Evolutionary conservation across 2,797 vertebrate genomes (phyloP).

Genomic region (Rallus crepitans): DNA sequence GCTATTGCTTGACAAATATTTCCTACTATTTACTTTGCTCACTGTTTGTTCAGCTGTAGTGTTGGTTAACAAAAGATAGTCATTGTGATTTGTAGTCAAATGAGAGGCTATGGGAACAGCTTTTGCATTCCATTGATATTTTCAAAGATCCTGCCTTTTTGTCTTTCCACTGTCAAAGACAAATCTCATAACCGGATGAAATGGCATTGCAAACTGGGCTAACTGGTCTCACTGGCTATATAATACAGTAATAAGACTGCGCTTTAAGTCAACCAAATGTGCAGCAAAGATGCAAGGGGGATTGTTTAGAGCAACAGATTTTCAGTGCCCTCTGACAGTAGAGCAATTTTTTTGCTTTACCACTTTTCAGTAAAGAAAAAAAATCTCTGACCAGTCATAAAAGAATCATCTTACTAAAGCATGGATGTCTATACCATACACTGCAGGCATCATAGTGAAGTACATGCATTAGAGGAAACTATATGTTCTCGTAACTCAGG

Average conservation of each 20-base stretch:
- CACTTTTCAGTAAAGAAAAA: background rate
- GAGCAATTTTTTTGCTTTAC: background rate
- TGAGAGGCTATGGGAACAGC: background rate
- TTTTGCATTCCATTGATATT: background rate
- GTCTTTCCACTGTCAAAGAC: background rate
- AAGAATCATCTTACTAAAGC: background rate
- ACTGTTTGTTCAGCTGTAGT: background rate
- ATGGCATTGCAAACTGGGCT: background rate
- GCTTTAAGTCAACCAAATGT: background rate
- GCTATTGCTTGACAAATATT: background rate
- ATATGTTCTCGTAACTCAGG: background rate
- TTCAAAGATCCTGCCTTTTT: background rate
- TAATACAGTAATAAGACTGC: background rate
- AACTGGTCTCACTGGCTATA: background rate
- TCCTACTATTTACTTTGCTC: background rate
- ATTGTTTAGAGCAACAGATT: background rate
- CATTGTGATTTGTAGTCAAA: background rate
- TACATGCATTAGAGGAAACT: background rate
- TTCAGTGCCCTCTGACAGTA: background rate
- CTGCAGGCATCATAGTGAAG: background rate
- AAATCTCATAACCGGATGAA: background rate
- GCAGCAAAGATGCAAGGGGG: background rate
- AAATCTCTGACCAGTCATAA: background rate
- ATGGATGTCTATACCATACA: background rate
- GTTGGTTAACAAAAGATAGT: background rate